Percentiles rank a stretch among this genome's conserved stretches.
Evolutionary conservation across 2,888 invertebrate species (phyloP).

Genomic region (Ectemnius cavifrons): DNA sequence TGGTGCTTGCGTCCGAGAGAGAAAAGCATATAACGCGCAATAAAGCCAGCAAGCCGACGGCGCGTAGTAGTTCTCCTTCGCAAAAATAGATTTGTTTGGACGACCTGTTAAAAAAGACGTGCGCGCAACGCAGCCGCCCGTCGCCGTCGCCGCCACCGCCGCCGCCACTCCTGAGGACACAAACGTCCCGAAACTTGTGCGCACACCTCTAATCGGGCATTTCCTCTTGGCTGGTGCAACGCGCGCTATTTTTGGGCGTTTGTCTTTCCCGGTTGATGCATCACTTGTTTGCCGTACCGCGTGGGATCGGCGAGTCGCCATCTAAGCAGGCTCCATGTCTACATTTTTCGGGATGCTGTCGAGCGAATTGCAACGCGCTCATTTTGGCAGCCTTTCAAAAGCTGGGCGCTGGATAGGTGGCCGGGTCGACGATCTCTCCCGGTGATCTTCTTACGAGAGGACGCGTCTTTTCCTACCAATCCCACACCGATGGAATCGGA

Average conservation of each 20-base stretch:
- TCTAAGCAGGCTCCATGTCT: constrained; percentile 7
- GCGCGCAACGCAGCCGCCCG: constrained; percentile 4
- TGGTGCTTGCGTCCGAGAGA: constrained; percentile 19
- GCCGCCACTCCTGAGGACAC: too few relatives aligned
- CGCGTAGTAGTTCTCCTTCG: constrained; percentile 23
- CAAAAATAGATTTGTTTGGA: constrained; percentile 46
- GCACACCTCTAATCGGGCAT: constrained; percentile 40
- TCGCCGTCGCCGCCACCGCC: too few relatives aligned
- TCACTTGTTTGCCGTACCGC: constrained; percentile 13
- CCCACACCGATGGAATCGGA: constrained; percentile 15
- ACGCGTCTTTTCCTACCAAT: constrained; percentile 20
- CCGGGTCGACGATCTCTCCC: constrained; percentile 63
- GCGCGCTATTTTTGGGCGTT: constrained; percentile 15
- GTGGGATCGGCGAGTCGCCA: background rate
- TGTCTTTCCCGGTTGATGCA: constrained; percentile 31
- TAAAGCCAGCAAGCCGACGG: background rate
- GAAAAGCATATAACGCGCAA: constrained; percentile 34
- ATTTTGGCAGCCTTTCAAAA: constrained; percentile 68
- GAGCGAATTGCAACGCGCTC: constrained; percentile 54
- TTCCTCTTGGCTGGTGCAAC: constrained; percentile 21
- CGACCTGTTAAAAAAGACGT: constrained; percentile 38
- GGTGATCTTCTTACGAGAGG: background rate
- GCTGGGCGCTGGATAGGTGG: constrained; percentile 59
- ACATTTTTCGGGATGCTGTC: constrained; percentile 10
- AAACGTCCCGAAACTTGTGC: constrained; percentile 8